Percentiles rank a stretch among this genome's conserved stretches.
phyloP scores from a whole-genome alignment of 2,797 vertebrate species.

The Premnoplex brunnescens region DNA sequence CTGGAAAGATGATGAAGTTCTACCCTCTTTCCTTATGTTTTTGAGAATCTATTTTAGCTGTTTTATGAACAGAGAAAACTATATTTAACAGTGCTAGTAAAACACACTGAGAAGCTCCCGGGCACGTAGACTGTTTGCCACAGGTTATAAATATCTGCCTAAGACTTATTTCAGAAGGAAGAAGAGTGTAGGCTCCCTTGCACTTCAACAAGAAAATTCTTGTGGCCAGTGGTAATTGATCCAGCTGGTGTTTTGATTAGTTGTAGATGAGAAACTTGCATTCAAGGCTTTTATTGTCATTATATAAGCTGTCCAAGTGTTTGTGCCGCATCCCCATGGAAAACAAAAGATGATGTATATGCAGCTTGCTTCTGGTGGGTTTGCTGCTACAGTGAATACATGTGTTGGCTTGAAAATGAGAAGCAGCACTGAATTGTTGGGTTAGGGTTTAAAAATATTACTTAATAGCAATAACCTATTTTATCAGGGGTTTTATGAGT shows the following conservation, averaged over 20 bases:
- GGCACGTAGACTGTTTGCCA: not conserved
- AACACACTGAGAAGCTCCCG: not conserved
- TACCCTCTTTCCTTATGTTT: not conserved
- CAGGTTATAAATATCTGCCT: slow-evolving; percentile 36
- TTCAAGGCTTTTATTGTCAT: not conserved
- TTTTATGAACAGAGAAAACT: not conserved
- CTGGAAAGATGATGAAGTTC: not conserved
- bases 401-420: not conserved
- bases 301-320: not conserved
- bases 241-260: not conserved
- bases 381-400: not conserved
- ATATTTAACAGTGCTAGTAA: slow-evolving; percentile 29
- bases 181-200: not conserved
- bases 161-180: not conserved
- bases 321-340: not conserved
- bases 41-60: not conserved
- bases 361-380: not conserved
- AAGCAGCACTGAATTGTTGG: not conserved
- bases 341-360: not conserved
- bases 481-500: not conserved
- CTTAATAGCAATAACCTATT: not conserved
- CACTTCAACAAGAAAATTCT: not conserved
- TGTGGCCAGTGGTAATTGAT: slow-evolving; percentile 3
- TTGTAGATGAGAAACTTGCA: not conserved
- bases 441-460: not conserved